phyloP scores from a whole-genome alignment of 2,888 invertebrate genomes.

The Chrysolina oricalcia region DNA sequence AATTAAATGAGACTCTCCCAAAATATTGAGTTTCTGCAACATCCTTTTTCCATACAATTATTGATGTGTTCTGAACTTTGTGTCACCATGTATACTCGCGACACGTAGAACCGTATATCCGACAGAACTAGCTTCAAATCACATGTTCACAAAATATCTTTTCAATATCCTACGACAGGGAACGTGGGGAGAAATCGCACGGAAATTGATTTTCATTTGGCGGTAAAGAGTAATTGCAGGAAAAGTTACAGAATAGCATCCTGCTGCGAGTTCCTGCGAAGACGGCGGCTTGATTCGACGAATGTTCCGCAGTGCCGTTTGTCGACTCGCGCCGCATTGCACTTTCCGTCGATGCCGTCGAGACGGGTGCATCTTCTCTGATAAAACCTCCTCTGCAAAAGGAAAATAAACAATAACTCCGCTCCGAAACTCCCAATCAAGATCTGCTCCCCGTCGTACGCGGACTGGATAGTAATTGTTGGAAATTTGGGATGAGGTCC shows the following conservation, averaged over 20 bases:
- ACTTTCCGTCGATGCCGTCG: constrained; percentile 54
- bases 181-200: constrained; percentile 65
- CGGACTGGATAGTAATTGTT: constrained; percentile 21
- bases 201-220: constrained; percentile 69
- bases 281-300: constrained; percentile 42
- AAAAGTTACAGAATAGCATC: constrained; percentile 67
- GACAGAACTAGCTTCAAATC: constrained; percentile 1
- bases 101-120: no score
- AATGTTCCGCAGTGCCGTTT: constrained; percentile 65
- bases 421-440: constrained; percentile 47
- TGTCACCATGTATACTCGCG: no score
- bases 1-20: no score
- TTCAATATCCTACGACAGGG: constrained; percentile 53
- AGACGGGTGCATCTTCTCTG: constrained; percentile 62
- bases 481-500: neutral
- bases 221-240: constrained; percentile 67
- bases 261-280: constrained; percentile 63
- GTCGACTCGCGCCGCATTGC: constrained; percentile 64
- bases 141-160: constrained; percentile 41
- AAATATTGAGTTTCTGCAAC: no score
- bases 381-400: constrained; percentile 56
- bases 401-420: constrained; percentile 60
- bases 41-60: no score
- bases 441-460: constrained; percentile 17
- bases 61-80: no score